A percentile compares a stretch with the other conserved stretches of the same genome.
phyloP scores from a whole-genome alignment of 2,797 vertebrate species.

The Chiroxiphia lanceolata region DNA sequence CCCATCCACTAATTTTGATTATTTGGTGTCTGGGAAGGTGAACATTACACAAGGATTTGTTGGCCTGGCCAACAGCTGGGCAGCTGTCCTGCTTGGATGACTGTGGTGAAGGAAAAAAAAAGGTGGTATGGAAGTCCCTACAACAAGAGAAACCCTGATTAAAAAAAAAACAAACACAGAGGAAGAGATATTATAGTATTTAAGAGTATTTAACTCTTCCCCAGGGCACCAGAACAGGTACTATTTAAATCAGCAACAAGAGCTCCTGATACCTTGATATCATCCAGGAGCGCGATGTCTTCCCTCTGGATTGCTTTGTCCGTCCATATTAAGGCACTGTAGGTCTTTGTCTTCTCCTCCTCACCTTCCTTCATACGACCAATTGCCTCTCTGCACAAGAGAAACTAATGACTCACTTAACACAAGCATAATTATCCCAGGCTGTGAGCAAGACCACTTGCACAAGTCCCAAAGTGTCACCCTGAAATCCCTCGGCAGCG shows the following conservation, averaged over 20 bases:
- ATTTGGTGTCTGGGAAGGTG: neutral
- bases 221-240: neutral
- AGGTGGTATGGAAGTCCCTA: neutral
- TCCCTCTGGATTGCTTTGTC: conserved; percentile 80
- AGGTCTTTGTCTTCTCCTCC: conserved; percentile 96
- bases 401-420: conserved; percentile 16
- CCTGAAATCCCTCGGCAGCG: neutral
- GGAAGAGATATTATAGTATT: neutral
- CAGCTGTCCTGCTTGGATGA: neutral
- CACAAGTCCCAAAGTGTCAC: neutral
- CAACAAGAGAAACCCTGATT: neutral
- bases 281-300: conserved; percentile 85
- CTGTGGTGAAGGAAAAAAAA: neutral
- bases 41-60: neutral
- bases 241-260: neutral
- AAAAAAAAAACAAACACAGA: neutral
- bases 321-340: conserved; percentile 94
- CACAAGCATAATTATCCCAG: neutral
- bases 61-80: neutral
- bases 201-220: neutral
- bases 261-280: conserved; percentile 83
- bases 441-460: neutral
- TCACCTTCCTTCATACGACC: conserved; percentile 96
- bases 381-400: conserved; percentile 88
- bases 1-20: neutral